Conservation (phyloP, 2,888 invertebrate species). For the Pollenia griseotomentosa region DNA sequence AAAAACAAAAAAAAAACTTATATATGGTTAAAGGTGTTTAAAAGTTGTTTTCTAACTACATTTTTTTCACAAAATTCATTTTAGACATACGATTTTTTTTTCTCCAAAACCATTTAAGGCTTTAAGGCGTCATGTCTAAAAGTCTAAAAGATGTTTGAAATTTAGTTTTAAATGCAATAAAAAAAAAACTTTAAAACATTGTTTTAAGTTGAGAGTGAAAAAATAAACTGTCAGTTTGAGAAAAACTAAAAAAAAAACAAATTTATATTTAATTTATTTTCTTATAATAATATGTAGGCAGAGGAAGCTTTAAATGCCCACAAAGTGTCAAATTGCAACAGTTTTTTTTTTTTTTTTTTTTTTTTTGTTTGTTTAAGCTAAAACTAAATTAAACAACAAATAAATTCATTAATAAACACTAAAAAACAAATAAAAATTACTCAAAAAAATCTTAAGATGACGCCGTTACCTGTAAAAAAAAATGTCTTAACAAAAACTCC, state of each 20-base stretch:
- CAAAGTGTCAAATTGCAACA: conserved; percentile 82
- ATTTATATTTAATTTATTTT: conserved; percentile 62
- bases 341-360: conserved; percentile 27
- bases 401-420: conserved; percentile 24
- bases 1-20: conserved; percentile 10
- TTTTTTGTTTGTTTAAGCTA: neutral
- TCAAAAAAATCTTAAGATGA: conserved; percentile 31
- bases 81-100: conserved; percentile 22
- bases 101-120: conserved; percentile 72
- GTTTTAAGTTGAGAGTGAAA: conserved; percentile 43
- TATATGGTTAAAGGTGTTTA: conserved; percentile 82
- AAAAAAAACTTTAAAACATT: conserved; percentile 55
- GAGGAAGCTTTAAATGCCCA: conserved; percentile 84
- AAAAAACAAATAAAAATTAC: neutral
- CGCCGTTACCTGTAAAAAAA: conserved; percentile 9
- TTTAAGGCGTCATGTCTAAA: conserved; percentile 78
- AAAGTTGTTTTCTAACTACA: conserved; percentile 80
- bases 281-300: conserved; percentile 77
- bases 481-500: conserved; percentile 23
- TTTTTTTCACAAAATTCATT: conserved; percentile 44
- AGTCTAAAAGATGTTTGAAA: conserved; percentile 60
- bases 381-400: conserved; percentile 37
- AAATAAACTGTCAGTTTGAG: conserved; percentile 26
- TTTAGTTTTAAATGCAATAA: conserved; percentile 33
- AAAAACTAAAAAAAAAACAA: conserved; percentile 30